These are phyloP conservation scores for Gnathochromis pfefferi DNA, from an alignment of 2,113 vertebrate species.

Conservation along the genomic window DNA sequence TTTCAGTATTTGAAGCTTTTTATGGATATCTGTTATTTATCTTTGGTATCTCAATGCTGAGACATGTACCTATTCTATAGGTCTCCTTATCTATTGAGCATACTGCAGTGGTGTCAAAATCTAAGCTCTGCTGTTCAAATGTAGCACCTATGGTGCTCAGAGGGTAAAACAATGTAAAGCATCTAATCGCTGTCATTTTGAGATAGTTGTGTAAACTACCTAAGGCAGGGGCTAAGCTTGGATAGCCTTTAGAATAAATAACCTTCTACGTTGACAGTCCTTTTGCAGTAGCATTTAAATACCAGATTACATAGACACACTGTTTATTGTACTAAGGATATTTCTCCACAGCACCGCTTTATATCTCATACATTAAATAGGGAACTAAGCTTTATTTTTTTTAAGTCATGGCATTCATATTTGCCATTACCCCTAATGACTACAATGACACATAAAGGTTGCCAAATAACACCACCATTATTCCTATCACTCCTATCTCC, in stretches of 20 bases:
- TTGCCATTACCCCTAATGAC: conserved; percentile 5
- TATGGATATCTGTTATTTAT: background rate
- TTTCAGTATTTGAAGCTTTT: background rate
- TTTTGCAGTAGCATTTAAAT: conserved; percentile 2
- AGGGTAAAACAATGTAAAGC: background rate
- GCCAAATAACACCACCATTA: conserved; percentile 5
- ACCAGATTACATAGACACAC: conserved; percentile 1
- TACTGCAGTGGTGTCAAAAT: background rate
- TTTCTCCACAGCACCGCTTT: conserved; percentile 4
- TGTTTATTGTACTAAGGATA: background rate
- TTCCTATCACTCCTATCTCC: background rate
- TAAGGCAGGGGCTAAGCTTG: background rate
- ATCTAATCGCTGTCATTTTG: background rate
- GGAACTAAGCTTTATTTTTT: background rate
- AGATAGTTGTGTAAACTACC: background rate
- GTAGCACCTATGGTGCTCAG: background rate
- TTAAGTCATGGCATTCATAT: background rate
- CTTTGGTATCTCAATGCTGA: background rate
- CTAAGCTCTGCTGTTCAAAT: background rate
- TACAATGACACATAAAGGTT: conserved; percentile 15
- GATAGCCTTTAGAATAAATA: background rate
- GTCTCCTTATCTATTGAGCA: background rate
- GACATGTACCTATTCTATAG: background rate
- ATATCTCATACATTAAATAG: conserved; percentile 20
- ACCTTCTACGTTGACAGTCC: background rate